Evolutionary conservation across 2,113 vertebrate species (phyloP), one percentile per base, ranked within the genome.

Genomic region (Lepus americanus): DNA sequence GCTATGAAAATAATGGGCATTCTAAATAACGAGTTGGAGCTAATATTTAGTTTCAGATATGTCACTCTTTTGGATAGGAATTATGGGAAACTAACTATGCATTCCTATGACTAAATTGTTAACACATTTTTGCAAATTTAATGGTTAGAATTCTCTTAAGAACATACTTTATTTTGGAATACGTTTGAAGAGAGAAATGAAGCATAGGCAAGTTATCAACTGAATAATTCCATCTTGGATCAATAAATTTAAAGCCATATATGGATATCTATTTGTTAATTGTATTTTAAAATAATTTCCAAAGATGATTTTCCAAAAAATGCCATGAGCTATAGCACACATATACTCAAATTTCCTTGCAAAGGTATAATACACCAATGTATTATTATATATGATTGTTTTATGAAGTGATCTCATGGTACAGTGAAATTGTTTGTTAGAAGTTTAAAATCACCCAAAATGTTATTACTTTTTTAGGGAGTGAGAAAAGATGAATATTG

Each of bases 231-330:
- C 29, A 29, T 29, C 22, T 89, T 59, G 67, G 36, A 73, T 51
- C 22, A 44, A 39, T 29, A 76, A 17, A 82, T 29, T 76, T 33
- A 78, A 90, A 76, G 9, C 7, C 27, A 59, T 23, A 20, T 29
- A 33, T 49, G 17, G 17, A 4, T 72, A n/a, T 73, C 11, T 72
- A 94, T 74, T 69, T 25, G 13, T 74, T 84, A 51, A 70, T 27
- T 76, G 20, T 78, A 67, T 69, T 55, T 64, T 72, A 49, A 95
- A 83, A 85, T 11, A 83, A 51, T 64, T 80, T 82, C 93, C 31
- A 14, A 53, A 64, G 39, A 67, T 6, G 11, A 91, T 69, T 64
- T 55, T 25, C 49, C 13, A 25, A 55, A 74, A 84, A 44, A 1
- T 79, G 5, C 51, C 70, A 51, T 66, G 12, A 94, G 9, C 36